These are phyloP conservation scores for Asobara japonica DNA, from an alignment of 1,140 invertebrate genomes.

Conservation along the genomic window DNA sequence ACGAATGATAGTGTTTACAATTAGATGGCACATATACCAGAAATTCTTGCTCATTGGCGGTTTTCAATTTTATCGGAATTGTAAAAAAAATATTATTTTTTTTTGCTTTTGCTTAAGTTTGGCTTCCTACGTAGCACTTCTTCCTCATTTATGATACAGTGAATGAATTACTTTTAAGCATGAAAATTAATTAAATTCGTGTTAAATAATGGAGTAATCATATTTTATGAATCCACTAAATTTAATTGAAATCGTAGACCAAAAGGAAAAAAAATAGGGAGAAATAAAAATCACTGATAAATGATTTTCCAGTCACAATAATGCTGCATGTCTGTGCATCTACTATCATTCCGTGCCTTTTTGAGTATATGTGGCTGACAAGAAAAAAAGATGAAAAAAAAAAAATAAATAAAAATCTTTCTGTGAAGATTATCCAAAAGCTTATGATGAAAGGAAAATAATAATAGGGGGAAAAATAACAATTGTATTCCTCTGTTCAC, in stretches of 20 bases:
- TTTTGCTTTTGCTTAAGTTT: background rate
- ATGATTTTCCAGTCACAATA: constrained; percentile 15
- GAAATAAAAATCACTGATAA: background rate
- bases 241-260: constrained; percentile 1
- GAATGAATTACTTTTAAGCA: background rate
- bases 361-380: constrained; percentile 27
- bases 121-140: background rate
- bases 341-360: constrained; percentile 33
- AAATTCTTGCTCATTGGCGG: constrained; percentile 18
- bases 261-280: too few relatives aligned
- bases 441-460: background rate
- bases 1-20: background rate
- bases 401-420: too few relatives aligned
- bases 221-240: too few relatives aligned
- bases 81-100: background rate
- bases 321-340: constrained; percentile 25
- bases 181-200: background rate
- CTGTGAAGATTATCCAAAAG: constrained; percentile 3
- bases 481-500: constrained; percentile 16
- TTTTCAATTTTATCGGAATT: background rate
- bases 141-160: background rate
- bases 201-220: too few relatives aligned
- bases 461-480: background rate
- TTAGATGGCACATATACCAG: background rate
- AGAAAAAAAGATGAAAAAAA: too few relatives aligned